A percentile compares a stretch with the other conserved stretches of the same genome.
phyloP scores from a whole-genome alignment of 2,888 invertebrate genomes.

The Pyrochroa serraticornis region DNA sequence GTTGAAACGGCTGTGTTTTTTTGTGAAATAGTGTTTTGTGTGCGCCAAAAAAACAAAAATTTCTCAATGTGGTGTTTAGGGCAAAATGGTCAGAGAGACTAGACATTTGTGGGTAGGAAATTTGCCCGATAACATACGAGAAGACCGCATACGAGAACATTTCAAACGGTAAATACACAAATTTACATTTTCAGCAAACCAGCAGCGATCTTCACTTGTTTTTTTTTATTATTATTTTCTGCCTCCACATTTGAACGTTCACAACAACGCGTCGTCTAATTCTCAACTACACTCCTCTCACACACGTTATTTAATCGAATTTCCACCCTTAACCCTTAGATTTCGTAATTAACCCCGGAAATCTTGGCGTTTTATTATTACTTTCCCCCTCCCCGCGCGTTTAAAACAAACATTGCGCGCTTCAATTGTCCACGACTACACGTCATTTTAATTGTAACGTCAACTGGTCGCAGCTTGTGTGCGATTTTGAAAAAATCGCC shows the following conservation, averaged over 20 bases:
- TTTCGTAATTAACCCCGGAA: too few species aligned
- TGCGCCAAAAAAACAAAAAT: conserved; percentile 67
- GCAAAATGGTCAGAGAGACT: conserved; percentile 99
- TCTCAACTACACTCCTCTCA: not conserved
- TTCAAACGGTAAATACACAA: conserved; percentile 87
- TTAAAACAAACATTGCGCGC: too few species aligned
- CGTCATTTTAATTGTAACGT: too few species aligned
- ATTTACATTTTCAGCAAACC: not conserved
- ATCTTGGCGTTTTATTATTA: too few species aligned
- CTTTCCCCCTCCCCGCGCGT: too few species aligned
- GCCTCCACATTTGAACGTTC: not conserved
- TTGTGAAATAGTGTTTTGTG: conserved; percentile 52
- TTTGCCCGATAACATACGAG: conserved; percentile 99
- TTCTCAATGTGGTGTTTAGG: conserved; percentile 91
- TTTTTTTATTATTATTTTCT: not conserved
- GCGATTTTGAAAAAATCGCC: too few species aligned
- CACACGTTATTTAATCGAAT: not conserved
- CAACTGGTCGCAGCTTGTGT: too few species aligned
- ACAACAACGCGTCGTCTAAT: too few species aligned
- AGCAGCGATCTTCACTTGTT: not conserved
- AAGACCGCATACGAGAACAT: conserved; percentile 96
- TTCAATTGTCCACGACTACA: too few species aligned
- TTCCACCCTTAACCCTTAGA: too few species aligned
- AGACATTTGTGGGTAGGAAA: conserved; percentile 99
- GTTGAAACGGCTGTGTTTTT: conserved; percentile 53